Evolutionary conservation across 2,888 invertebrate species (phyloP).

Genomic region (Electrophaes corylata): DNA sequence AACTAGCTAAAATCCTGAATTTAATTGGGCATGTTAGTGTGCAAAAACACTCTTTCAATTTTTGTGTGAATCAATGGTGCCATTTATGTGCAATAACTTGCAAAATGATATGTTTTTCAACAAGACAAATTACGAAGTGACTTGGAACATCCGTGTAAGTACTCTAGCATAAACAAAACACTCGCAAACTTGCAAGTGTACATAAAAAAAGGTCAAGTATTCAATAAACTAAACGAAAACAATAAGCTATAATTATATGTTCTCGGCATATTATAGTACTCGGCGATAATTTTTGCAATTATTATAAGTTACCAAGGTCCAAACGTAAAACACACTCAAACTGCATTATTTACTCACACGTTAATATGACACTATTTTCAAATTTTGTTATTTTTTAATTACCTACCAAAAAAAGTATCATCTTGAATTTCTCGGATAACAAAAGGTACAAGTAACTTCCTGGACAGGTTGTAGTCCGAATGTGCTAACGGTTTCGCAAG

Average conservation of each 20-base stretch:
- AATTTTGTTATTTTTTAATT: conserved; percentile 10
- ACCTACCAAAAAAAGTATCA: conserved; percentile 55
- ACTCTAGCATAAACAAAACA: not conserved
- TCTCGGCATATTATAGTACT: too few relatives aligned
- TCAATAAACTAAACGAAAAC: not conserved
- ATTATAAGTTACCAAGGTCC: conserved; percentile 17
- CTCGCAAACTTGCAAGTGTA: not conserved
- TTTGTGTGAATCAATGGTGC: too few relatives aligned
- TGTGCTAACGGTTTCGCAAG: conserved; percentile 80
- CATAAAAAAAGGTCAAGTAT: not conserved
- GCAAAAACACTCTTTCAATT: too few relatives aligned
- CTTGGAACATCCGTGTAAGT: too few relatives aligned
- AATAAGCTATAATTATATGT: conserved; percentile 25
- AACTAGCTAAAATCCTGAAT: too few relatives aligned
- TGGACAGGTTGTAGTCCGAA: conserved; percentile 75
- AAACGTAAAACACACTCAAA: conserved; percentile 3
- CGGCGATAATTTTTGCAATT: conserved; percentile 30
- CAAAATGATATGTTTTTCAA: too few relatives aligned
- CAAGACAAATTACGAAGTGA: too few relatives aligned
- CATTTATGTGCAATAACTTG: too few relatives aligned
- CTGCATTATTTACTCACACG: conserved; percentile 13
- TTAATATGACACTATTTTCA: not conserved
- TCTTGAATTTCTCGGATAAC: conserved; percentile 59
- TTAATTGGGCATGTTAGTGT: too few relatives aligned
- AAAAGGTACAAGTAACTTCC: conserved; percentile 75